phyloP scores from a whole-genome alignment of 2,888 invertebrate genomes.

The Orthonevra nobilis region DNA sequence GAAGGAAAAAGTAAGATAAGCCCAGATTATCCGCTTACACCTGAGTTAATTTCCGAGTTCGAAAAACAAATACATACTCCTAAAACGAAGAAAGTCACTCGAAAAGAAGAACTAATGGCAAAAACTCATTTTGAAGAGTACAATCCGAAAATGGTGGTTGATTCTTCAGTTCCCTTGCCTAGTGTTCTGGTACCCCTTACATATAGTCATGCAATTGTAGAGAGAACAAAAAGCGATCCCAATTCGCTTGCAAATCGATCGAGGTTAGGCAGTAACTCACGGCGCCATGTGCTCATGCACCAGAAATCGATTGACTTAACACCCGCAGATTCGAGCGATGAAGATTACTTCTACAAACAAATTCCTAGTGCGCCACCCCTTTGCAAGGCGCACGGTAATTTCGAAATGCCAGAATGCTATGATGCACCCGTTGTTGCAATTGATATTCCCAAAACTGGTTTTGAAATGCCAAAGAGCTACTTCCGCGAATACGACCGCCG shows the following conservation, averaged over 20 bases:
- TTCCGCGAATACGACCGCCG: slow-evolving; percentile 85
- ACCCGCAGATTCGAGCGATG: slow-evolving; percentile 91
- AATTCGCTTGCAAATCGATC: slow-evolving; percentile 88
- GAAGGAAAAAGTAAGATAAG: slow-evolving; percentile 83
- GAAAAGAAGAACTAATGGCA: slow-evolving; percentile 85
- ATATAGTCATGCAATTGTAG: slow-evolving; percentile 87
- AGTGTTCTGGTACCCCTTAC: slow-evolving; percentile 82
- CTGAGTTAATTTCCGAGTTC: slow-evolving; percentile 84
- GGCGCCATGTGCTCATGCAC: slow-evolving; percentile 90
- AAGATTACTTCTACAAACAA: slow-evolving; percentile 89
- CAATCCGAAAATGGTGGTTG: slow-evolving; percentile 84
- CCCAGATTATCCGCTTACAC: slow-evolving; percentile 81
- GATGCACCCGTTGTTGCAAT: slow-evolving; percentile 79
- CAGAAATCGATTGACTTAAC: slow-evolving; percentile 92
- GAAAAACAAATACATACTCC: slow-evolving; percentile 81
- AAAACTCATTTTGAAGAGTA: slow-evolving; percentile 87
- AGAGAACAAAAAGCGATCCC: slow-evolving; percentile 93
- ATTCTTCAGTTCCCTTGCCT: slow-evolving; percentile 76
- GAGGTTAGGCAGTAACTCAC: slow-evolving; percentile 86
- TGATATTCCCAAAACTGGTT: slow-evolving; percentile 84
- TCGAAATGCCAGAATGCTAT: slow-evolving; percentile 82
- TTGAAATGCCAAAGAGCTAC: slow-evolving; percentile 87
- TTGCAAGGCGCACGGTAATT: slow-evolving; percentile 87
- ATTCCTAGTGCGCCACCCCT: slow-evolving; percentile 87
- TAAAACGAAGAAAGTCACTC: slow-evolving; percentile 81